These are phyloP conservation scores for Eumerus sabulonum DNA, from an alignment of 2,888 invertebrate species.

Conservation along the genomic window DNA sequence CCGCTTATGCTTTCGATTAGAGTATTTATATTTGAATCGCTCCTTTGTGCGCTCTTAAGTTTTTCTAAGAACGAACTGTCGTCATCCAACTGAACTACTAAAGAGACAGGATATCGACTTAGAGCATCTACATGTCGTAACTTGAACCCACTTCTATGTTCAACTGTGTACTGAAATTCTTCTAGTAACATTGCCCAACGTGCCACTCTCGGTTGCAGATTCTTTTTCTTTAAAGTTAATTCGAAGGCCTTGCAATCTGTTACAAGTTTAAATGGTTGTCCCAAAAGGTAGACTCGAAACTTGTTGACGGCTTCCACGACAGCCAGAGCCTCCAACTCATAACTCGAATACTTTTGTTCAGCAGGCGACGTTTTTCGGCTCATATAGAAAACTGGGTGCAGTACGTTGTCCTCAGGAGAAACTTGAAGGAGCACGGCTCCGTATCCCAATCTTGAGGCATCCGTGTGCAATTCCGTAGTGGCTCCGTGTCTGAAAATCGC, in stretches of 20 bases:
- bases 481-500: conserved; percentile 3
- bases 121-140: conserved; percentile 5
- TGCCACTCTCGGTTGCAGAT: conserved; percentile 12
- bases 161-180: conserved; percentile 9
- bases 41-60: background rate
- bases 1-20: background rate
- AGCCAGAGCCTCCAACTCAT: conserved; percentile 66
- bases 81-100: no score
- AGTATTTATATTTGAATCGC: background rate
- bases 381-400: conserved; percentile 69
- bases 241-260: conserved; percentile 30
- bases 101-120: background rate
- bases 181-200: conserved; percentile 31
- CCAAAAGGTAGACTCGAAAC: conserved; percentile 46
- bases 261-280: background rate
- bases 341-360: no score
- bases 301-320: conserved; percentile 66
- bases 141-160: conserved; percentile 4
- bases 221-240: conserved; percentile 14
- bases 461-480: conserved; percentile 16
- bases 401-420: conserved; percentile 46
- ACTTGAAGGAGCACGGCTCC: conserved; percentile 69
- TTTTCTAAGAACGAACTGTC: background rate
- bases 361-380: conserved; percentile 64
- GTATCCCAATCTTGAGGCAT: conserved; percentile 46